Conservation (phyloP, 2,113 vertebrate species). For the Petrocephalus microphthalmus region DNA sequence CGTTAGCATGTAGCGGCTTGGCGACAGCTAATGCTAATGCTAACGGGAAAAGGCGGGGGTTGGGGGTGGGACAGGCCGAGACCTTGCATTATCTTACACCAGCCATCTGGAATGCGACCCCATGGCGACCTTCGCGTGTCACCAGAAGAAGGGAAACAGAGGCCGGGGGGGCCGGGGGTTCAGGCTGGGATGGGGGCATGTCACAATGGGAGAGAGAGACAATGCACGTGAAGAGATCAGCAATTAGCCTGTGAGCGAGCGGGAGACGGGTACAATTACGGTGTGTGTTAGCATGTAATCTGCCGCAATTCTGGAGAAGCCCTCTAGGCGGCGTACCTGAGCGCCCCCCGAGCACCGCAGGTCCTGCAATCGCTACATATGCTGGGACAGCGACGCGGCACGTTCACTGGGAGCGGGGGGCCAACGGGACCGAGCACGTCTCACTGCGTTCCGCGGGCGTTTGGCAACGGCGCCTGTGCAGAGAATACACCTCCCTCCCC, state of each 20-base stretch:
- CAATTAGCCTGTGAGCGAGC: not conserved
- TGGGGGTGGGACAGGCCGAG: not conserved
- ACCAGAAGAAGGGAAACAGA: not conserved
- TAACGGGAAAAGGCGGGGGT: not conserved
- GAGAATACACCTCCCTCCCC: not conserved
- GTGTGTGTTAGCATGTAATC: not conserved
- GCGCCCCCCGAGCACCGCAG: not conserved
- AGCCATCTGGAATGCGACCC: not conserved
- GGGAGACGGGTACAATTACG: not conserved
- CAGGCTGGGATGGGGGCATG: not conserved
- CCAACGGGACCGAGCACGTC: not conserved
- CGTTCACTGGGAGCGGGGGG: not conserved
- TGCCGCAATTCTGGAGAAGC: not conserved
- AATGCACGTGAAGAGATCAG: not conserved
- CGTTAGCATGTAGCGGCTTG: not conserved
- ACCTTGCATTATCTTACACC: not conserved
- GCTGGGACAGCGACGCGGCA: not conserved
- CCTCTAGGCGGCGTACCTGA: not conserved
- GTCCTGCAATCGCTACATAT: not conserved
- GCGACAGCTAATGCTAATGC: not conserved
- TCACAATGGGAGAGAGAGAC: not conserved
- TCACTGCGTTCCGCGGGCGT: not conserved
- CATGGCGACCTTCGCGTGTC: not conserved
- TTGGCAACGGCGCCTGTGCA: not conserved
- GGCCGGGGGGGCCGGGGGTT: no score